phyloP scores from a whole-genome alignment of 2,797 vertebrate genomes.

The Lacerta bilineata region DNA sequence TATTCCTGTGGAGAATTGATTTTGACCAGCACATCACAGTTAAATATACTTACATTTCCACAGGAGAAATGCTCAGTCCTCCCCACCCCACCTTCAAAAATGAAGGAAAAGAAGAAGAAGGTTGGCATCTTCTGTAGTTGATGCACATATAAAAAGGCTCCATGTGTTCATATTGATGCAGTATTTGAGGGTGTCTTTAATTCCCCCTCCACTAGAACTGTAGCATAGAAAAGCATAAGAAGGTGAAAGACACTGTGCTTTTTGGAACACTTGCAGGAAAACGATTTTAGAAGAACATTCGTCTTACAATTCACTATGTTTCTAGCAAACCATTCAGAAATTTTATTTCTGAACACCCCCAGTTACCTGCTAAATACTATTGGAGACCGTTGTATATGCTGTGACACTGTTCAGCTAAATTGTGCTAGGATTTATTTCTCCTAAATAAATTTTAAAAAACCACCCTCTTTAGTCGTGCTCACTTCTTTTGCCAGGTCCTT shows the following conservation, averaged over 20 bases:
- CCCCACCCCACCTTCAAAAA: conserved; percentile 33
- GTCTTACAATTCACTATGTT: neutral
- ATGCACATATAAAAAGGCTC: conserved; percentile 51
- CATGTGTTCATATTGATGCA: conserved; percentile 39
- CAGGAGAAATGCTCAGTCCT: conserved; percentile 37
- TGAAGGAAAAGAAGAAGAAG: neutral
- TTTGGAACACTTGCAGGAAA: conserved; percentile 51
- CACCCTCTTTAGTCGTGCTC: neutral
- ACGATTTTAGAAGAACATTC: conserved; percentile 58
- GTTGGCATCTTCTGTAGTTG: conserved; percentile 38
- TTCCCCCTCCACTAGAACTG: conserved; percentile 45
- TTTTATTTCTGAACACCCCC: conserved; percentile 27
- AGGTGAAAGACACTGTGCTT: conserved; percentile 46
- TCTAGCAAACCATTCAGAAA: conserved; percentile 39
- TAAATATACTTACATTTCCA: conserved; percentile 57
- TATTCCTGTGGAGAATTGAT: conserved; percentile 52
- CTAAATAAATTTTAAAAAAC: neutral
- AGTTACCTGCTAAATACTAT: conserved; percentile 30
- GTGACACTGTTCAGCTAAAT: neutral
- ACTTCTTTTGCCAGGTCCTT: neutral
- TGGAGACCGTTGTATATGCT: neutral
- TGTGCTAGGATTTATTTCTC: conserved; percentile 11
- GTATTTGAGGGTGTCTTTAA: conserved; percentile 50
- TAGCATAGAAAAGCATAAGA: conserved; percentile 42
- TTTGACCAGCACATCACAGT: conserved; percentile 48